Percentiles rank a stretch among this genome's conserved stretches.
These are phyloP conservation scores for Euphysa ruthae DNA, from an alignment of 30 jellyfish, hydroid and myxozoan species.

Conservation along the genomic window DNA sequence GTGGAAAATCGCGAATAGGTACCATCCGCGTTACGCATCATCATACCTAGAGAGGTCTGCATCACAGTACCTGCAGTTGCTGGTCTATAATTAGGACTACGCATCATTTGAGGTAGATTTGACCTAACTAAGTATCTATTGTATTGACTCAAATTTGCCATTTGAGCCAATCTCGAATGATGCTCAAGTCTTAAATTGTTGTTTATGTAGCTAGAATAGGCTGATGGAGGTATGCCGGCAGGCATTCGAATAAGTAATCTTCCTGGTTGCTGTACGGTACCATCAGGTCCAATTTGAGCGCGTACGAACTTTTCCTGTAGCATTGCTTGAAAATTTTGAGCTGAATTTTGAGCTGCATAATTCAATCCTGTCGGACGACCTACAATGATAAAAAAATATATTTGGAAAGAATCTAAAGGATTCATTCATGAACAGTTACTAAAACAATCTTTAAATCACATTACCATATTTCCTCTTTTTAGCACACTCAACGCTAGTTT, in stretches of 20 bases:
- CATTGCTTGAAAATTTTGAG: not conserved
- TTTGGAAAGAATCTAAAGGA: not conserved
- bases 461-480: no score
- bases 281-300: not conserved
- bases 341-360: not conserved
- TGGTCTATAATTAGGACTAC: no score
- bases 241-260: not conserved
- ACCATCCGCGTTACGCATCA: no score
- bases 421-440: no score
- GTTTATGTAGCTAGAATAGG: not conserved
- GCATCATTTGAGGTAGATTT: not conserved
- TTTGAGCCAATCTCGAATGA: not conserved
- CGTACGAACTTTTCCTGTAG: not conserved
- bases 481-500: no score
- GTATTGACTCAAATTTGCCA: not conserved
- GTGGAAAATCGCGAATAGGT: no score
- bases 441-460: no score
- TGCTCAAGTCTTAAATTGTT: not conserved
- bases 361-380: not conserved
- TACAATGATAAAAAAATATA: not conserved
- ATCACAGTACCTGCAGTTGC: no score
- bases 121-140: not conserved
- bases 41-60: no score
- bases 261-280: not conserved
- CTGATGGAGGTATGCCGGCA: not conserved